Base-by-base conservation (phyloP, 2,797 vertebrate genomes). In the Syncerus caffer region DNA sequence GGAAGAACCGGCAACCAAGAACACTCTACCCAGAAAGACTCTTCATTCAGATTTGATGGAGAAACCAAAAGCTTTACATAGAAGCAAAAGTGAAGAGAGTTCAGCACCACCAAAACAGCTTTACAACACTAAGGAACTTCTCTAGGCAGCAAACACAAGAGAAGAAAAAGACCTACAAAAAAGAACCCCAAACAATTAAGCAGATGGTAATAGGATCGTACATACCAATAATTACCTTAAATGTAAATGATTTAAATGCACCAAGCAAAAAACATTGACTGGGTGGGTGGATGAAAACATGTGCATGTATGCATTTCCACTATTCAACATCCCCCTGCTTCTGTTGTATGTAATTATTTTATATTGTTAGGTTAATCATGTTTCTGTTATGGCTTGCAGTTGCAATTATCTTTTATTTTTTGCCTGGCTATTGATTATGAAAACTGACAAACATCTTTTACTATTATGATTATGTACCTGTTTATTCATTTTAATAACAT, bases 241-340 rank as follows among this genome's bases (percentile, higher is more conserved):
- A 42, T 74, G 21, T 42, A 74, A 74, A 74, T 74, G 3, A 13
- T 42, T 71, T 42, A 74, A 42, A 74, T 74, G 38, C 21, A 25
- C 12, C 38, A 74, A 74, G 38, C 38, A 2, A 74, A 74, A 42
- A 7, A 14, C 21, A 74, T 38, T 14, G 71, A 25, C 21, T 74
- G 23, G 12, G 38, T 74, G 23, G 12, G 38, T 42, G 38, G 34
- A 27, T 74, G 71, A 74, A 74, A 74, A 15, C 34, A 14, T 42
- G 6, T 42, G 21, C 3, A 25, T 7, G 6, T 74, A 42, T 14
- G 23, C 71, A 25, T 38, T 25, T 23, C 34, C 34, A 67, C 34
- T 71, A 7, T 2, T 71, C 67, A 74, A 2, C 19, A 71, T 19
- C n/a, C 15, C 17, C 21, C 16, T 0, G 1, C 34, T 3, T 23